These are phyloP conservation scores for Mesoclemmys tuberculata DNA, from an alignment of 2,113 vertebrate genomes.

Conservation along the genomic window DNA sequence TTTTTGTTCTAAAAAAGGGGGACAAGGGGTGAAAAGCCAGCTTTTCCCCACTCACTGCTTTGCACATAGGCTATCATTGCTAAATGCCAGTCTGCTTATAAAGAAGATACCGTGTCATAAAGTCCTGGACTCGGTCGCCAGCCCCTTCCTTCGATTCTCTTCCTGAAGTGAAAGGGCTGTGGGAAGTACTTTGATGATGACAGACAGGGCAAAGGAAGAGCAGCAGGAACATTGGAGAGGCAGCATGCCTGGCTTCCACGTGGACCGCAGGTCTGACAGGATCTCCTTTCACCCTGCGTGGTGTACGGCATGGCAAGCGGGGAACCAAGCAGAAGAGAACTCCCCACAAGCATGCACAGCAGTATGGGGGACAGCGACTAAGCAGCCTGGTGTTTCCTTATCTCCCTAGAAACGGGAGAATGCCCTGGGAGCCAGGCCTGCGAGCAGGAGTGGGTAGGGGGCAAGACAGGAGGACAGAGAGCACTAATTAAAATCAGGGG, in stretches of 20 bases:
- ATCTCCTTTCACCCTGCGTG: neutral
- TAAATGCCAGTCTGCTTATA: neutral
- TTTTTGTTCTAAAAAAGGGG: neutral
- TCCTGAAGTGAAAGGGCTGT: neutral
- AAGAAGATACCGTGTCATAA: neutral
- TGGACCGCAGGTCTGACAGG: neutral
- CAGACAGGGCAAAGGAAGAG: neutral
- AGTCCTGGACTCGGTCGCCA: neutral
- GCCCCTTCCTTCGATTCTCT: neutral
- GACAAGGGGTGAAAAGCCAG: neutral
- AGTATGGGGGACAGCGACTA: neutral
- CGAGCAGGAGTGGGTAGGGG: neutral
- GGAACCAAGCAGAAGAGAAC: neutral
- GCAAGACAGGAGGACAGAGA: neutral
- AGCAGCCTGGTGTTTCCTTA: neutral
- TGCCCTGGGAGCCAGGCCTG: neutral
- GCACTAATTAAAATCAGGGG: neutral
- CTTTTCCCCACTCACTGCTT: neutral
- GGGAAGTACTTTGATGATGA: neutral
- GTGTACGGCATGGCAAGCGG: neutral
- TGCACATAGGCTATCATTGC: neutral
- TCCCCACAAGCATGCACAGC: neutral
- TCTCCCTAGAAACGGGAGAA: neutral
- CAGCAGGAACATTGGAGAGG: neutral
- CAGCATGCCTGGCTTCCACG: rapidly evolving